Percentiles rank a stretch among this genome's conserved stretches.
These are phyloP conservation scores for Amblyteles armatorius DNA, from an alignment of 2,888 invertebrate genomes.

Conservation along the genomic window DNA sequence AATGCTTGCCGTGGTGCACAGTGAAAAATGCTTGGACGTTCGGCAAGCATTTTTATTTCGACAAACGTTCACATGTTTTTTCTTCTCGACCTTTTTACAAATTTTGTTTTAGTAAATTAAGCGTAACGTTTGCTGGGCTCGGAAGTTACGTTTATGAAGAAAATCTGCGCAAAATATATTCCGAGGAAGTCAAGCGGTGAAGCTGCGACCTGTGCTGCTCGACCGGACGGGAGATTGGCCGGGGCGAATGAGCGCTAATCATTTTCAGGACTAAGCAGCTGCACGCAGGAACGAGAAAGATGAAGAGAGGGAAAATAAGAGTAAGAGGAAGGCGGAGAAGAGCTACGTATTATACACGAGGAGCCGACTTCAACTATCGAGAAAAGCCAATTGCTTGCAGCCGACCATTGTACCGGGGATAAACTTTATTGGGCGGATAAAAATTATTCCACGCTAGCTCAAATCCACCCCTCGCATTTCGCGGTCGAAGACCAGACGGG, in stretches of 20 bases:
- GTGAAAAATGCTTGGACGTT: too few relatives aligned
- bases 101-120: too few relatives aligned
- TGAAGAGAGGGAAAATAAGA: conserved; percentile 4
- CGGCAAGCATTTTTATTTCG: too few relatives aligned
- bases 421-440: conserved; percentile 72
- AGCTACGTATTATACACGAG: conserved; percentile 32
- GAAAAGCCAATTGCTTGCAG: conserved; percentile 68
- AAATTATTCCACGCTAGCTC: conserved; percentile 70
- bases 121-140: background rate
- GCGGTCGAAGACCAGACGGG: background rate
- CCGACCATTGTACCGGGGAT: conserved; percentile 66
- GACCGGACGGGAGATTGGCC: conserved; percentile 64
- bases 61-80: too few relatives aligned
- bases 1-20: too few relatives aligned
- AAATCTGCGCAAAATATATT: conserved; percentile 58
- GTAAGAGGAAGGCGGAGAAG: conserved; percentile 11
- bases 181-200: conserved; percentile 34
- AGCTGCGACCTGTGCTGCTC: conserved; percentile 7
- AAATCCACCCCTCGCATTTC: conserved; percentile 26
- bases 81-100: too few relatives aligned
- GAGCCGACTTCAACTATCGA: conserved; percentile 52
- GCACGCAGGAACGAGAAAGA: conserved; percentile 27
- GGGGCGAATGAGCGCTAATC: conserved; percentile 62
- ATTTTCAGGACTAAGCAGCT: conserved; percentile 55
- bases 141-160: conserved; percentile 7